A percentile compares a stretch with the other conserved stretches of the same genome.
These are phyloP conservation scores for Macrosoma leucophasiata DNA, from an alignment of 2,888 invertebrate species.

Conservation along the genomic window DNA sequence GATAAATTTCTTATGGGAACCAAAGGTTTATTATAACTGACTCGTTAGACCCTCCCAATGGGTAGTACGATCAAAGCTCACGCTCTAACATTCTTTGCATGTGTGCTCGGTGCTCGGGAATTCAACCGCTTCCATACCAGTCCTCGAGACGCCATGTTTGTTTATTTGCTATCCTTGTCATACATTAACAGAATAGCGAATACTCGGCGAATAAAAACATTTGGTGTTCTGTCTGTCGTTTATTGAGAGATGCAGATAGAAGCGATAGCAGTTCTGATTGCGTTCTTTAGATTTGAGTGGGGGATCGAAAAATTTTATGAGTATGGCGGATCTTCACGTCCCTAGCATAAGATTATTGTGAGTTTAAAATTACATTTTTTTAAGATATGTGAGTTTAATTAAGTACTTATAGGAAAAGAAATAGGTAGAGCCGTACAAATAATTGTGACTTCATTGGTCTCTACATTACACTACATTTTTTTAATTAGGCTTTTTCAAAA, in stretches of 20 bases:
- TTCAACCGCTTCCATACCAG: conserved; percentile 41
- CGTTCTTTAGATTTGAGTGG: conserved; percentile 58
- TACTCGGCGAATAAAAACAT: too few species aligned
- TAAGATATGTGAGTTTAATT: too few species aligned
- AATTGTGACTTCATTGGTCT: too few species aligned
- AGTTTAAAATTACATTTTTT: conserved; percentile 7
- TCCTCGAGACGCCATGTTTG: conserved; percentile 58
- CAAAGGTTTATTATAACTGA: conserved; percentile 29
- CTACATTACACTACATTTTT: too few species aligned
- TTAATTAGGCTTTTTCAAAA: too few species aligned
- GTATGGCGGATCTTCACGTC: too few species aligned
- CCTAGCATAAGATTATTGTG: too few species aligned
- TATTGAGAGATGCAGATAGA: conserved; percentile 32
- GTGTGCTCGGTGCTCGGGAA: conserved; percentile 53
- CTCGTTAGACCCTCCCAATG: conserved; percentile 42
- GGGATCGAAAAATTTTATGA: conserved; percentile 59
- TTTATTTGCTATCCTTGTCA: conserved; percentile 49
- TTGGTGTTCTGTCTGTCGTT: conserved; percentile 23
- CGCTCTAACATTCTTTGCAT: conserved; percentile 39
- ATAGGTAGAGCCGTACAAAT: too few species aligned
- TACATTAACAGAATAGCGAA: conserved; percentile 17
- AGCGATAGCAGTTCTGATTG: conserved; percentile 41
- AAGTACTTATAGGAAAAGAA: too few species aligned
- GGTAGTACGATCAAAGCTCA: conserved; percentile 41
- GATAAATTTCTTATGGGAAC: conserved; percentile 5